phyloP scores from a whole-genome alignment of 2,113 vertebrate species.

The Paramormyrops kingsleyae region DNA sequence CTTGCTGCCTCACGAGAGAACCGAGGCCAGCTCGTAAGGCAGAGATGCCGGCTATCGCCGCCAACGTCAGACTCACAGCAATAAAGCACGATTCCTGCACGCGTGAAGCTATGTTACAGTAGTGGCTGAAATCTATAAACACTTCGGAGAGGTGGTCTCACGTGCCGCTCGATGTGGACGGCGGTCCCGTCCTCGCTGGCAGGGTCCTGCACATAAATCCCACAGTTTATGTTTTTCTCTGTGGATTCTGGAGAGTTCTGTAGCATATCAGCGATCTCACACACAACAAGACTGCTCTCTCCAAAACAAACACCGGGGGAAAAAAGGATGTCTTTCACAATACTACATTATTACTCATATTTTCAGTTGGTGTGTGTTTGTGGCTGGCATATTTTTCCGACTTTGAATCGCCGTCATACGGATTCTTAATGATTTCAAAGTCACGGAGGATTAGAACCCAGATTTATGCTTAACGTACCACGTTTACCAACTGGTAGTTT shows the following conservation, averaged over 20 bases:
- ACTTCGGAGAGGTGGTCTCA: constrained; percentile 24
- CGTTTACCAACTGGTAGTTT: background rate
- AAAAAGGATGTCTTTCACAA: background rate
- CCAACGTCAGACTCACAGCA: constrained; percentile 23
- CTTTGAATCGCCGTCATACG: background rate
- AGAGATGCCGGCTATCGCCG: constrained; percentile 17
- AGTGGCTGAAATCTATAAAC: constrained; percentile 23
- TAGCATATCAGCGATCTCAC: constrained; percentile 1
- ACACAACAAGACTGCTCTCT: background rate
- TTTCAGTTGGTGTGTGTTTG: background rate
- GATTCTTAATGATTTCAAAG: constrained; percentile 9
- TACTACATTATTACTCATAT: background rate
- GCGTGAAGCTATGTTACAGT: constrained; percentile 20
- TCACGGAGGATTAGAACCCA: background rate
- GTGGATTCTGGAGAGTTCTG: constrained; percentile 9
- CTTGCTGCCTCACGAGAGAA: constrained; percentile 28
- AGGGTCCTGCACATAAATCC: constrained; percentile 32
- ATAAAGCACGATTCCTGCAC: constrained; percentile 13
- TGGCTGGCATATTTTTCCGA: background rate
- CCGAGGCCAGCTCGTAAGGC: constrained; percentile 30
- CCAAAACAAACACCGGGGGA: constrained; percentile 11
- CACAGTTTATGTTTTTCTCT: constrained; percentile 27
- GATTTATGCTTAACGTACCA: background rate
- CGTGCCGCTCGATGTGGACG: constrained; percentile 16
- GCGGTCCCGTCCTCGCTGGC: constrained; percentile 6